phyloP scores from a whole-genome alignment of 1,140 invertebrate species.

The Cyclina sinensis region DNA sequence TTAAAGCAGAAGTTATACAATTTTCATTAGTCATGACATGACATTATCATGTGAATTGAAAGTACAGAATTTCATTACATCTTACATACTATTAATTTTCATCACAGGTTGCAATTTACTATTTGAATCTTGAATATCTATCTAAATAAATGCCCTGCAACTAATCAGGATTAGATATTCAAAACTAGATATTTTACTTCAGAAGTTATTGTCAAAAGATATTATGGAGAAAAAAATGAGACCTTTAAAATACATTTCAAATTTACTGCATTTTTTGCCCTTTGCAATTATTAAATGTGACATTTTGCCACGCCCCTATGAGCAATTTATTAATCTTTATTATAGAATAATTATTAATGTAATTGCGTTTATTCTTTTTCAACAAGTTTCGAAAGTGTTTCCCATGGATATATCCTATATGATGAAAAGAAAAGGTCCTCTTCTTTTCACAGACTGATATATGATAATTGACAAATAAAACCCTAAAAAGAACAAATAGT shows the following conservation, averaged over 20 bases:
- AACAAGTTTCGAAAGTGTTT: background rate
- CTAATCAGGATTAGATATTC: background rate
- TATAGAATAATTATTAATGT: background rate
- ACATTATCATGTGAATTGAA: too few relatives aligned
- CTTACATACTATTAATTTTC: too few relatives aligned
- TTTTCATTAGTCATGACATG: too few relatives aligned
- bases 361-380: background rate
- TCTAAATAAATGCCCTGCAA: too few relatives aligned
- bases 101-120: too few relatives aligned
- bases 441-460: background rate
- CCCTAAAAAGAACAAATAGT: conserved; percentile 9
- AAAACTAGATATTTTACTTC: too few relatives aligned
- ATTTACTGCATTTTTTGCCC: background rate
- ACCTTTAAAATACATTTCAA: background rate
- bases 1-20: too few relatives aligned
- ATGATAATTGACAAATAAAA: conserved; percentile 46
- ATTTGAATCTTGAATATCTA: too few relatives aligned
- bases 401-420: background rate
- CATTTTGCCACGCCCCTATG: background rate
- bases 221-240: too few relatives aligned
- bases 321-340: background rate
- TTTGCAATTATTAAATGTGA: background rate
- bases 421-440: background rate
- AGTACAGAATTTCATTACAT: too few relatives aligned
- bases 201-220: background rate